A percentile compares a stretch with the other conserved stretches of the same genome.
Conservation (phyloP, 2,113 vertebrate genomes). For the Oncorhynchus tshawytscha region DNA sequence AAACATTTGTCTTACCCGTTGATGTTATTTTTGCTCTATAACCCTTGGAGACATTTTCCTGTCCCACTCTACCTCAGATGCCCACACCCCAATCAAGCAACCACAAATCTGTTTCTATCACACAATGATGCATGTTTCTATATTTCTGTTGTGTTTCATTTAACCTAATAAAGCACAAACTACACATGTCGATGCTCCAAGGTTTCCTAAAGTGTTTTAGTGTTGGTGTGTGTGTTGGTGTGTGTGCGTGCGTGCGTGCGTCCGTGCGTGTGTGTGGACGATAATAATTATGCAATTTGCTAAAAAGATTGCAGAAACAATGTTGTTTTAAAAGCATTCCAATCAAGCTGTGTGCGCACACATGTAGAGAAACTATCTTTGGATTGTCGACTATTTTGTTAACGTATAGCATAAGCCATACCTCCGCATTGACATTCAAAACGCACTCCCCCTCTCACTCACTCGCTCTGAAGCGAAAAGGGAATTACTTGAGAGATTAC, state of each 20-base stretch:
- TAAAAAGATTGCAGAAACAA: too few relatives aligned
- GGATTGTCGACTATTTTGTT: not conserved
- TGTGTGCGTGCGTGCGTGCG: not conserved
- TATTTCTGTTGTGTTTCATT: constrained; percentile 72
- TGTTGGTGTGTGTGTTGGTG: not conserved
- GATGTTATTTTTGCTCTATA: constrained; percentile 46
- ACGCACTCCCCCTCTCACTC: constrained; percentile 5
- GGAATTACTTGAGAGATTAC: not conserved
- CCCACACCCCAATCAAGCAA: constrained; percentile 55
- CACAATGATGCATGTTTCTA: constrained; percentile 72
- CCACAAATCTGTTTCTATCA: constrained; percentile 66
- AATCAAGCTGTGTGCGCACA: not conserved
- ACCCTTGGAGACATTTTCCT: constrained; percentile 50
- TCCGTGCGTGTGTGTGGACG: too few relatives aligned
- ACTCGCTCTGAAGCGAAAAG: not conserved
- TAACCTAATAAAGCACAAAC: constrained; percentile 77
- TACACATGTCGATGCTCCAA: not conserved
- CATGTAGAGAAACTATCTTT: not conserved
- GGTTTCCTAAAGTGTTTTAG: constrained; percentile 14
- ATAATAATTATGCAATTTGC: not conserved
- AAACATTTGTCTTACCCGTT: constrained; percentile 46
- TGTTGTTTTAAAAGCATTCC: too few relatives aligned
- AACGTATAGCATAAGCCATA: not conserved
- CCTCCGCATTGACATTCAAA: not conserved
- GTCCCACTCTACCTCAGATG: constrained; percentile 72